A percentile compares a stretch with the other conserved stretches of the same genome.
Conservation (phyloP, 2,888 invertebrate genomes). For the Polyploca ridens region DNA sequence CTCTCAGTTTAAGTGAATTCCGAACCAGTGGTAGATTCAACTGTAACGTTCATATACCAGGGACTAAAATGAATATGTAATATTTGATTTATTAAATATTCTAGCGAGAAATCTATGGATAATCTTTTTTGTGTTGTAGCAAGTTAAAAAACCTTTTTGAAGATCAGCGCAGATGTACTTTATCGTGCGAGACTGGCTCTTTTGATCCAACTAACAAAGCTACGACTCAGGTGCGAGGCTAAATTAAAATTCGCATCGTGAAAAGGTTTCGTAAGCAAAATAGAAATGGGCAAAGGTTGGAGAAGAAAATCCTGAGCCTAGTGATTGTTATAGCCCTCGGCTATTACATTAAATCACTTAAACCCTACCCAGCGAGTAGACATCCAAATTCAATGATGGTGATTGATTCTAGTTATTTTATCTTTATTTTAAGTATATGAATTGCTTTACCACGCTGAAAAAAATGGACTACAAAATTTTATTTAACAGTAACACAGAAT, state of each 20-base stretch:
- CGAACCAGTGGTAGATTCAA: no score
- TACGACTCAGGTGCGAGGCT: slow-evolving; percentile 40
- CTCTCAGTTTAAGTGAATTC: no score
- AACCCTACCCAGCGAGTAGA: not conserved
- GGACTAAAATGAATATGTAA: no score
- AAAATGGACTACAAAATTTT: no score
- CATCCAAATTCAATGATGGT: slow-evolving; percentile 29
- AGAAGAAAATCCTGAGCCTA: slow-evolving; percentile 22
- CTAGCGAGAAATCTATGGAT: no score
- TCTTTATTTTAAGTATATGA: not conserved
- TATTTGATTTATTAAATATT: no score
- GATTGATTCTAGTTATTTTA: slow-evolving; percentile 29
- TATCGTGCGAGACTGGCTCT: slow-evolving; percentile 34
- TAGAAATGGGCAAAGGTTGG: slow-evolving; percentile 37
- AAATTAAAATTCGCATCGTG: slow-evolving; percentile 39
- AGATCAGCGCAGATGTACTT: slow-evolving; percentile 23
- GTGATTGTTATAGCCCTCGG: not conserved
- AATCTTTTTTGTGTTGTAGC: no score
- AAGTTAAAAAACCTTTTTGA: slow-evolving; percentile 27
- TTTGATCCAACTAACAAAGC: slow-evolving; percentile 29
- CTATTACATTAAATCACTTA: not conserved
- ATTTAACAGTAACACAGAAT: no score
- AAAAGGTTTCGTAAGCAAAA: slow-evolving; percentile 38
- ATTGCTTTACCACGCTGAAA: not conserved
- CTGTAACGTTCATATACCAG: no score